Percentiles rank a stretch among this genome's conserved stretches.
Conservation (phyloP, 2,797 vertebrate genomes). For the Sandelia bainsii region DNA sequence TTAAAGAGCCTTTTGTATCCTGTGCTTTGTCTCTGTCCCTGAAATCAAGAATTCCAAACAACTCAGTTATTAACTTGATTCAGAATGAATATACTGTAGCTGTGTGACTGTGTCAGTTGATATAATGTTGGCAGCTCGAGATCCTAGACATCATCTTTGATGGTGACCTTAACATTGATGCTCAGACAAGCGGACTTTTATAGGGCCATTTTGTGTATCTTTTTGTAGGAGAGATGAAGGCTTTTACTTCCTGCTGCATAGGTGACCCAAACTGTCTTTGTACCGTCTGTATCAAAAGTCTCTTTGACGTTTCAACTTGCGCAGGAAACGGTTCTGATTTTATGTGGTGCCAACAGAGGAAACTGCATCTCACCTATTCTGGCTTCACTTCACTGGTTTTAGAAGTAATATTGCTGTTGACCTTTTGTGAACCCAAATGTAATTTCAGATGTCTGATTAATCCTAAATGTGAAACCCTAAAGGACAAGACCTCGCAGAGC, state of each 20-base stretch:
- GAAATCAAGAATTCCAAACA: neutral
- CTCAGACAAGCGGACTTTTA: slow-evolving; percentile 7
- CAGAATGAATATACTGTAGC: slow-evolving; percentile 1
- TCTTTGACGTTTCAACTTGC: slow-evolving; percentile 9
- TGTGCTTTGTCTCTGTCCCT: neutral
- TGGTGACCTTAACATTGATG: slow-evolving; percentile 22
- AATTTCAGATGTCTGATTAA: neutral
- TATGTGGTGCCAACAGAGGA: slow-evolving; percentile 9
- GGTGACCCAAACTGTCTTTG: slow-evolving; percentile 9
- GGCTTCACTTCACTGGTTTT: slow-evolving; percentile 1
- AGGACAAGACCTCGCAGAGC: neutral
- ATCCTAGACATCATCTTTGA: neutral
- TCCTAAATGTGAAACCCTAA: neutral
- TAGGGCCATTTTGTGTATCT: slow-evolving; percentile 11
- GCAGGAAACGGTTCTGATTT: slow-evolving; percentile 11
- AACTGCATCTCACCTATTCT: neutral
- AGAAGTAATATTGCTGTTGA: neutral
- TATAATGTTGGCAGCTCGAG: neutral
- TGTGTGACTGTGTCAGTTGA: slow-evolving; percentile 3
- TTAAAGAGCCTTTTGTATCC: neutral
- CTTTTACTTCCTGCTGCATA: slow-evolving; percentile 38
- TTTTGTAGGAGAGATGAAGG: neutral
- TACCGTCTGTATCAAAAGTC: slow-evolving; percentile 18
- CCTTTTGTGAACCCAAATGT: neutral
- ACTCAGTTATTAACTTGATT: neutral